phyloP scores from a whole-genome alignment of 2,797 vertebrate species.

The Danionella dracula region DNA sequence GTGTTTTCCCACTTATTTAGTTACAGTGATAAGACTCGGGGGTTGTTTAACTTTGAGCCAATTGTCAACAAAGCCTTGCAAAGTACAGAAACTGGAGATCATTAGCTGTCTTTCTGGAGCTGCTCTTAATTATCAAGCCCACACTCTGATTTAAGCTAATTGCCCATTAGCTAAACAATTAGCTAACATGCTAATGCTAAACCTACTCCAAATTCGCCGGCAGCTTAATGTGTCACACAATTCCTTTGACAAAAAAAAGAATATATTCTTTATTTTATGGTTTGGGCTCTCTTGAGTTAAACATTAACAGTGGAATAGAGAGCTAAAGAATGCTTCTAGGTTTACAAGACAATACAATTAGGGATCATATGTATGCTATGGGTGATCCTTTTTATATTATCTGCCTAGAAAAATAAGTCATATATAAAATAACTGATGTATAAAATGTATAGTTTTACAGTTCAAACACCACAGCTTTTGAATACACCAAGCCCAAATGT shows the following conservation, averaged over 20 bases:
- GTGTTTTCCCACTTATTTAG: constrained; percentile 30
- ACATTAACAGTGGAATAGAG: constrained; percentile 40
- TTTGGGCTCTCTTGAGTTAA: neutral
- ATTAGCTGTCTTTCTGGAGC: constrained; percentile 53
- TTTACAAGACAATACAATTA: constrained; percentile 37
- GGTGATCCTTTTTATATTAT: too few relatives aligned
- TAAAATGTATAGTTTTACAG: neutral
- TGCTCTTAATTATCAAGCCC: constrained; percentile 47
- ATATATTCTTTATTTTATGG: constrained; percentile 19
- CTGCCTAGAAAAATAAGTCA: too few relatives aligned
- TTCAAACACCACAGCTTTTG: neutral
- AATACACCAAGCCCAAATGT: neutral
- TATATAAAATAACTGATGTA: too few relatives aligned
- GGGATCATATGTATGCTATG: constrained; percentile 66
- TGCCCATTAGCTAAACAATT: constrained; percentile 55
- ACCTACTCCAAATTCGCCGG: neutral
- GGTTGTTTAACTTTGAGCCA: constrained; percentile 10
- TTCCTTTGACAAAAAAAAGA: neutral
- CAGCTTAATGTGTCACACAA: neutral
- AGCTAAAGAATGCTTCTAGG: constrained; percentile 49
- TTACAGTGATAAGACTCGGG: constrained; percentile 24
- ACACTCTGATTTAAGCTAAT: constrained; percentile 58
- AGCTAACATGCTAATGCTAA: constrained; percentile 36
- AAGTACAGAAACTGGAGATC: constrained; percentile 45
- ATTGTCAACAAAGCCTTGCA: constrained; percentile 26